Evolutionary conservation across 2,888 invertebrate genomes (phyloP).

Genomic region (Tenthredo notha): DNA sequence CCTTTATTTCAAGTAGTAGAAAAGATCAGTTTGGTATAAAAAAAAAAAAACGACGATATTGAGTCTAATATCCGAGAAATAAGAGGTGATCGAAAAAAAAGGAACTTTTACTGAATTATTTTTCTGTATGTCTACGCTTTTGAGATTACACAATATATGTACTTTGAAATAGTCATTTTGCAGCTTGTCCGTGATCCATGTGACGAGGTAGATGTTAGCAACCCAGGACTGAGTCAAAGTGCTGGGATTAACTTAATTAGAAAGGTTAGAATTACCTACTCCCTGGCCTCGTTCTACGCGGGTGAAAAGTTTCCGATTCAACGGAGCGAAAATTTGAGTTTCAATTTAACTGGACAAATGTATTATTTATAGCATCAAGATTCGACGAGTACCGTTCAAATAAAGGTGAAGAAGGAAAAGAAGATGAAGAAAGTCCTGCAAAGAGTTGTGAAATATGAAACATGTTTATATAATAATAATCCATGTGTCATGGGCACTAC

Average conservation of each 20-base stretch:
- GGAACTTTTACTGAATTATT: not conserved
- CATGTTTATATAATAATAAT: not conserved
- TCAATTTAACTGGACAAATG: slow-evolving; percentile 33
- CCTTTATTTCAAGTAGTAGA: not conserved
- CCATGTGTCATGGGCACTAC: not conserved
- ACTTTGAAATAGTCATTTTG: not conserved
- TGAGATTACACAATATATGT: not conserved
- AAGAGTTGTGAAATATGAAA: not conserved
- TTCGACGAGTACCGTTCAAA: not conserved
- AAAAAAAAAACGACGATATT: not conserved
- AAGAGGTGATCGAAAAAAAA: no score
- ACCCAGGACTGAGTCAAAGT: not conserved
- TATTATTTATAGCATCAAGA: not conserved
- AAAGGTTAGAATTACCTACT: slow-evolving; percentile 33
- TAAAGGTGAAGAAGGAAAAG: not conserved
- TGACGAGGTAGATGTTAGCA: not conserved
- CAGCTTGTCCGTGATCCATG: not conserved
- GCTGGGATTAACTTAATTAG: slow-evolving; percentile 32
- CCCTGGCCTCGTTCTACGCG: not conserved
- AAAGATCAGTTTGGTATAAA: not conserved
- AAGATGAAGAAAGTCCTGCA: not conserved
- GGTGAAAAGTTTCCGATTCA: slow-evolving; percentile 6
- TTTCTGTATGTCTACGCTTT: no score
- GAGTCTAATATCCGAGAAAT: not conserved
- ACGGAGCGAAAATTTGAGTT: slow-evolving; percentile 28